Evolutionary conservation across 92 coral and sea anemone genomes (phyloP).

Genomic region (Plumapathes pennacea): DNA sequence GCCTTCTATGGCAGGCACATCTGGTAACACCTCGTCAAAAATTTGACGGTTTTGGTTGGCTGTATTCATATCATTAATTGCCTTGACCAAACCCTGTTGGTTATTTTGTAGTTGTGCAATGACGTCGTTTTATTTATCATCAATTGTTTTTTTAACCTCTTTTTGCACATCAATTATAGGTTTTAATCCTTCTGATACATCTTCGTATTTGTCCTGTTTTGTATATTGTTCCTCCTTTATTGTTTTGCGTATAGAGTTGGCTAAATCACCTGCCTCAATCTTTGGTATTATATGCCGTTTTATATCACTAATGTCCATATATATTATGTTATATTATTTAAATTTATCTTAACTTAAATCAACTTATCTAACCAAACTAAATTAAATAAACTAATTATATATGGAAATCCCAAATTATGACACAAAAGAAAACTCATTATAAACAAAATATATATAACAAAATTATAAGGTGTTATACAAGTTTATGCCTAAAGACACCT

Average conservation of each 20-base stretch:
- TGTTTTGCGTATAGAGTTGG: not conserved
- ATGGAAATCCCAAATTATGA: slow-evolving; percentile 13
- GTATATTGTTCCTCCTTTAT: not conserved
- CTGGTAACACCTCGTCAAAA: no score
- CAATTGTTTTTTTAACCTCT: not conserved
- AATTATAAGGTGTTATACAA: not conserved
- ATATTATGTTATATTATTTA: slow-evolving; percentile 1
- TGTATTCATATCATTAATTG: slow-evolving; percentile 2
- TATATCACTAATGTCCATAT: slow-evolving; percentile 11
- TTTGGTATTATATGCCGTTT: not conserved
- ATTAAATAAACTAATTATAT: not conserved
- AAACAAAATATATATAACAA: not conserved
- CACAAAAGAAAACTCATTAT: no score
- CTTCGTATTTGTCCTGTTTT: not conserved
- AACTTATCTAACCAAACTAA: not conserved
- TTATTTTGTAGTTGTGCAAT: slow-evolving; percentile 9
- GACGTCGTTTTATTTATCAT: slow-evolving; percentile 4
- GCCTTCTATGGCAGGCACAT: not conserved
- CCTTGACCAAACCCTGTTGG: not conserved
- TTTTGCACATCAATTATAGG: slow-evolving; percentile 2
- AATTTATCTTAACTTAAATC: slow-evolving; percentile 3
- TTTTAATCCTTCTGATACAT: not conserved
- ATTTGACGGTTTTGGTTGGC: no score
- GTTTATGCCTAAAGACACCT: not conserved
- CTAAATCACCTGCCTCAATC: slow-evolving; percentile 3